phyloP scores from a whole-genome alignment of 2,888 invertebrate genomes.

The Eremobia ochroleuca region DNA sequence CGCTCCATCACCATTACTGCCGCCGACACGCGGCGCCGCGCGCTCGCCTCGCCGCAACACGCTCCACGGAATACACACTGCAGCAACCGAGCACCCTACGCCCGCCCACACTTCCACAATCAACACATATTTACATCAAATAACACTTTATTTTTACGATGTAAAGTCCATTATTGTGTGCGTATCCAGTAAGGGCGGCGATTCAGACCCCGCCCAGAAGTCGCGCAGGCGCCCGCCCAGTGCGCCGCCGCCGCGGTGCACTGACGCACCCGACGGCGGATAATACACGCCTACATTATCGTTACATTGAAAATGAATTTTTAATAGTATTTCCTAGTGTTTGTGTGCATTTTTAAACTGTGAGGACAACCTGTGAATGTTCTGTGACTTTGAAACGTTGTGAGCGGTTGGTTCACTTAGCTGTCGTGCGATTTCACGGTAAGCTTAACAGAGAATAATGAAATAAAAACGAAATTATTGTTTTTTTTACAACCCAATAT shows the following conservation, averaged over 20 bases:
- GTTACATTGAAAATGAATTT: slow-evolving; percentile 88
- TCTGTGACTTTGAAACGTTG: slow-evolving; percentile 42
- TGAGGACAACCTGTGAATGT: slow-evolving; percentile 68
- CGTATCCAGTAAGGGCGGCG: slow-evolving; percentile 75
- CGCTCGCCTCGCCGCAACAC: slow-evolving; percentile 85
- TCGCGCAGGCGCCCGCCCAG: slow-evolving; percentile 86
- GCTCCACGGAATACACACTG: slow-evolving; percentile 83
- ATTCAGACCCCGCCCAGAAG: slow-evolving; percentile 80
- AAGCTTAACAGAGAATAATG: neutral
- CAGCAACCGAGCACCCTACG: slow-evolving; percentile 79
- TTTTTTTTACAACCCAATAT: neutral
- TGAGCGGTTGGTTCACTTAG: slow-evolving; percentile 13
- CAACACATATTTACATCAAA: slow-evolving; percentile 39
- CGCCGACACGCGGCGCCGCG: slow-evolving; percentile 83
- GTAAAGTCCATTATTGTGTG: slow-evolving; percentile 66
- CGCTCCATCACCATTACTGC: slow-evolving; percentile 95
- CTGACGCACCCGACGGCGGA: slow-evolving; percentile 76
- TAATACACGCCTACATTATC: slow-evolving; percentile 90
- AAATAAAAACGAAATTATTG: neutral
- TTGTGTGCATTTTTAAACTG: slow-evolving; percentile 72
- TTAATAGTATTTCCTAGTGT: slow-evolving; percentile 83
- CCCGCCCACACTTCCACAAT: slow-evolving; percentile 82
- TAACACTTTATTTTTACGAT: slow-evolving; percentile 53
- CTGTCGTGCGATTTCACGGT: slow-evolving; percentile 15
- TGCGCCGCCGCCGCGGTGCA: slow-evolving; percentile 65